Evolutionary conservation across 2,797 vertebrate species (phyloP).

Genomic region (Muraenolepis orangiensis): DNA sequence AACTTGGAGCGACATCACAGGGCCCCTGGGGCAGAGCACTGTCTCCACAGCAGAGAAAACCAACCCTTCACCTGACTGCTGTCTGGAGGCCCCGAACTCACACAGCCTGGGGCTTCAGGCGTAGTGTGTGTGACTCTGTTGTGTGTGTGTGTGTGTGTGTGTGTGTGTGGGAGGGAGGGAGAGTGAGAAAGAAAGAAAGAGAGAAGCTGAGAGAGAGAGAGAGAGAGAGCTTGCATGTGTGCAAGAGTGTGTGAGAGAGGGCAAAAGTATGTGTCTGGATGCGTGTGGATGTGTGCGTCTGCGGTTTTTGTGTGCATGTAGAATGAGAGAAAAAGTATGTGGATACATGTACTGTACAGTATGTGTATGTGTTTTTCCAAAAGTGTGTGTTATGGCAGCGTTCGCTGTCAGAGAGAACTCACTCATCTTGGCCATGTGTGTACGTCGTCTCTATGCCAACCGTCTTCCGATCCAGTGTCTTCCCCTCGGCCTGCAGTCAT

Average conservation of each 20-base stretch:
- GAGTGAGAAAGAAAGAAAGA: too few species aligned
- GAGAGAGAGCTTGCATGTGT: too few species aligned
- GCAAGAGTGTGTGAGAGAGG: background rate
- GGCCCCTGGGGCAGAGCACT: constrained; percentile 35
- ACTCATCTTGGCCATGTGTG: constrained; percentile 70
- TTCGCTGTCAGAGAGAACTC: constrained; percentile 48
- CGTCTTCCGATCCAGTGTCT: constrained; percentile 50
- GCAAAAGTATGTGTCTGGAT: background rate
- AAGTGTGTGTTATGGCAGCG: constrained; percentile 2
- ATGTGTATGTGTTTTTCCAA: constrained; percentile 33
- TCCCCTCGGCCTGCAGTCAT: constrained; percentile 48
- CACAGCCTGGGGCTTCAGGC: constrained; percentile 26
- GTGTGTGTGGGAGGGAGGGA: background rate
- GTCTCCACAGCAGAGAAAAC: constrained; percentile 44
- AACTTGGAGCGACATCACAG: constrained; percentile 77
- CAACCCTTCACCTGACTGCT: constrained; percentile 45
- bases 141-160: background rate
- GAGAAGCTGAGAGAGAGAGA: too few species aligned
- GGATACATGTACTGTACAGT: background rate
- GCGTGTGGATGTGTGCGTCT: background rate
- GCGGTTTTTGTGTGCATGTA: background rate
- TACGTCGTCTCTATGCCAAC: constrained; percentile 43
- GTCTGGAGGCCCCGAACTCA: constrained; percentile 40
- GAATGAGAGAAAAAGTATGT: background rate
- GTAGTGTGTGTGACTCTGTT: constrained; percentile 6